Evolutionary conservation across 2,797 vertebrate species (phyloP).

Genomic region (Aeoliscus strigatus): DNA sequence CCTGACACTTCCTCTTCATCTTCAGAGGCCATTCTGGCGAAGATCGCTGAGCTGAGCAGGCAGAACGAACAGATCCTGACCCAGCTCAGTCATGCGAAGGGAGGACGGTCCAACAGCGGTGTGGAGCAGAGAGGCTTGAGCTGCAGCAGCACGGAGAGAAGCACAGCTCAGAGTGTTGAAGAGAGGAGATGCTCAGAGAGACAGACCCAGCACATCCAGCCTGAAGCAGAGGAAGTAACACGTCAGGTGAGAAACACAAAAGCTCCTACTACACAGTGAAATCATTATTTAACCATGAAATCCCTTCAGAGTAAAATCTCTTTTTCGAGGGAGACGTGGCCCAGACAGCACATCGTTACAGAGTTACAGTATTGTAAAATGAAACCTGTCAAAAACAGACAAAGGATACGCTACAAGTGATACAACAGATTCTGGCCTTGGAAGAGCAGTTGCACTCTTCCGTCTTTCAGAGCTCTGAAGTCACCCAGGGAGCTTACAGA

Average conservation of each 20-base stretch:
- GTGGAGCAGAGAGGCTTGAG: constrained; percentile 9
- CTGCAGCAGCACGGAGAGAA: constrained; percentile 26
- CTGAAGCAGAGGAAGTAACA: constrained; percentile 16
- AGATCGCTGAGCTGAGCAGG: constrained; percentile 75
- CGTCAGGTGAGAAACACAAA: constrained; percentile 43
- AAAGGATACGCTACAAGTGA: too few relatives aligned
- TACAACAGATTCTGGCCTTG: too few relatives aligned
- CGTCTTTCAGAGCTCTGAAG: too few relatives aligned
- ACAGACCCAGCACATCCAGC: constrained; percentile 1
- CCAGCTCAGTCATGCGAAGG: constrained; percentile 68
- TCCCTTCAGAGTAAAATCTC: too few relatives aligned
- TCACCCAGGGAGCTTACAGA: too few relatives aligned
- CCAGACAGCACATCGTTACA: too few relatives aligned
- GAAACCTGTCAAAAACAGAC: too few relatives aligned
- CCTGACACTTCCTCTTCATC: constrained; percentile 40
- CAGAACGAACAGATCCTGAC: constrained; percentile 80
- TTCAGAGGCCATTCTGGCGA: constrained; percentile 68
- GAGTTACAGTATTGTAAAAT: too few relatives aligned
- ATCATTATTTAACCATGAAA: too few relatives aligned
- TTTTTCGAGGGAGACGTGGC: too few relatives aligned
- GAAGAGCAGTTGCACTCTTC: too few relatives aligned
- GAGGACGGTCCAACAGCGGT: constrained; percentile 2
- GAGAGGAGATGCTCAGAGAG: constrained; percentile 28
- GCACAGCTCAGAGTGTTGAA: constrained; percentile 22
- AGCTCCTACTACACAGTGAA: too few relatives aligned